These are phyloP conservation scores for Cheirogaleus medius DNA, from an alignment of 2,113 vertebrate genomes.

Conservation along the genomic window DNA sequence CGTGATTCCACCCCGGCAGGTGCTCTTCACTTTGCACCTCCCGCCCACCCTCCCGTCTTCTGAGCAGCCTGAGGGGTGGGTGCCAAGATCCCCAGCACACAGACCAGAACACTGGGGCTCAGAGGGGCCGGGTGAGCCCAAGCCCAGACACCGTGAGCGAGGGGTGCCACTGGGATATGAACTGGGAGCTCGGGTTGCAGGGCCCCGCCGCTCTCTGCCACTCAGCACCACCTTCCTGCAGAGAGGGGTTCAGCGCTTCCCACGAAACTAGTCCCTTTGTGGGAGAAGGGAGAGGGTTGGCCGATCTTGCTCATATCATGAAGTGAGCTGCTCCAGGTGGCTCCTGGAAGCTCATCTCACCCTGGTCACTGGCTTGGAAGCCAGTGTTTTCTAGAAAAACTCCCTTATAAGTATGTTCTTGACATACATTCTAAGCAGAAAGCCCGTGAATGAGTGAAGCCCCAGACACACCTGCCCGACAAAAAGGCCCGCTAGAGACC, in stretches of 20 bases:
- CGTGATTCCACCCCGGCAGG: background rate
- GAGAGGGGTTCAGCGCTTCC: fast-evolving
- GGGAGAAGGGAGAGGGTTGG: no score
- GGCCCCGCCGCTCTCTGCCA: no score
- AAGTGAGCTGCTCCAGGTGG: background rate
- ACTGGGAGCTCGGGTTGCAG: fast-evolving
- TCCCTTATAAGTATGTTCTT: background rate
- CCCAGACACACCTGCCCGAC: background rate
- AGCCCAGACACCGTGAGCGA: fast-evolving
- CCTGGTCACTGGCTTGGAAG: background rate
- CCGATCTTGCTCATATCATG: fast-evolving
- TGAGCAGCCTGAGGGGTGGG: background rate
- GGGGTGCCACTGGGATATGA: fast-evolving
- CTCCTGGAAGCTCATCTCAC: background rate
- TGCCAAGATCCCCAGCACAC: background rate
- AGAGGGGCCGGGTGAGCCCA: background rate
- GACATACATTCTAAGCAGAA: background rate
- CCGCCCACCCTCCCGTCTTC: background rate
- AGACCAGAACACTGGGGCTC: background rate
- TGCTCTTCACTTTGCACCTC: fast-evolving
- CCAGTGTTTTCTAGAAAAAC: background rate
- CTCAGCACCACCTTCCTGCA: fast-evolving
- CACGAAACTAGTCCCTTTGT: fast-evolving
- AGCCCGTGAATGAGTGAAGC: fast-evolving
- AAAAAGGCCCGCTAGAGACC: background rate